phyloP scores from a whole-genome alignment of 2,113 vertebrate species.

The Lagopus muta region DNA sequence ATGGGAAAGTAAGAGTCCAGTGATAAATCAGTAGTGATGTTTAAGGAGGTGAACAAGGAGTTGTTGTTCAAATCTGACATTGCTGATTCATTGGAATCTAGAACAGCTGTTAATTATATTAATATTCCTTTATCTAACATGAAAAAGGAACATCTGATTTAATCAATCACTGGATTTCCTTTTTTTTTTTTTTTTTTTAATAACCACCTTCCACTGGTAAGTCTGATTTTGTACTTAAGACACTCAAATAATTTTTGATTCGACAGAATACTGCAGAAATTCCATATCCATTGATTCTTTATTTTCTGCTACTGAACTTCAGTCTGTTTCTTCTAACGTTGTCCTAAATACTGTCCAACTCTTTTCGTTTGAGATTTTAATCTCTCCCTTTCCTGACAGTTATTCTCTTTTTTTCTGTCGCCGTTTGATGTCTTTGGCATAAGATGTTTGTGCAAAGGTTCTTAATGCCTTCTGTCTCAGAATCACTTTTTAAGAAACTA shows the following conservation, averaged over 20 bases:
- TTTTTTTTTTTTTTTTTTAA: no score
- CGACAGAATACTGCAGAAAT: not conserved
- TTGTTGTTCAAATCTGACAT: not conserved
- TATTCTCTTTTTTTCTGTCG: not conserved
- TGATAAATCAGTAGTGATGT: not conserved
- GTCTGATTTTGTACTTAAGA: not conserved
- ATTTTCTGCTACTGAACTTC: not conserved
- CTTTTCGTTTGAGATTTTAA: not conserved
- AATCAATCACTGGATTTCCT: not conserved
- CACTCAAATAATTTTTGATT: not conserved
- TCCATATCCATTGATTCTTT: not conserved
- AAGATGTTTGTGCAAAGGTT: not conserved
- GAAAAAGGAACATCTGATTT: not conserved
- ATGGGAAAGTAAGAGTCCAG: not conserved
- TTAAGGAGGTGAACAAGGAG: not conserved
- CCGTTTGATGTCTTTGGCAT: not conserved
- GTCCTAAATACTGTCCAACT: not conserved
- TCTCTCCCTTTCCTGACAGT: not conserved
- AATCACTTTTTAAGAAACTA: not conserved
- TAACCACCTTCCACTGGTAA: not conserved
- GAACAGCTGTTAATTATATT: not conserved
- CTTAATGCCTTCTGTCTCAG: not conserved
- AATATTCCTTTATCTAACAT: not conserved
- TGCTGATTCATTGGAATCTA: not conserved
- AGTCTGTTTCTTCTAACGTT: not conserved